Evolutionary conservation across 1,140 invertebrate genomes (phyloP).

Genomic region (Drosophila setifemur): DNA sequence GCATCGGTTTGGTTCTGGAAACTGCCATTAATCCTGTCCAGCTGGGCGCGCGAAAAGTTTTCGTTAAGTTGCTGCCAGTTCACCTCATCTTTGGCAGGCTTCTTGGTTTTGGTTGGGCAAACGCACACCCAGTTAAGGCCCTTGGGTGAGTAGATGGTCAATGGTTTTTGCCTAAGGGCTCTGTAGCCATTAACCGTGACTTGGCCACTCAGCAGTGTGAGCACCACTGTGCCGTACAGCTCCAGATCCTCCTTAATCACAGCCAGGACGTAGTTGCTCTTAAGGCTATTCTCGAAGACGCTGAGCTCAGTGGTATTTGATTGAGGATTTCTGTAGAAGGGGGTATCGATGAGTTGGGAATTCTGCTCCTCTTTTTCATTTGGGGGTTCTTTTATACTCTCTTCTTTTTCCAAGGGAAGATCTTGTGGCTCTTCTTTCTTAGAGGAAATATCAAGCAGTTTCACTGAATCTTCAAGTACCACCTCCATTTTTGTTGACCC

Average conservation of each 20-base stretch:
- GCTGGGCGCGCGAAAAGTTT: conserved; percentile 48
- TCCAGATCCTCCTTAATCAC: conserved; percentile 54
- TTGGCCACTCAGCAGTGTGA: conserved; percentile 44
- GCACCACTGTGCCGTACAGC: conserved; percentile 47
- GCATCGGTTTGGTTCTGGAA: conserved; percentile 58
- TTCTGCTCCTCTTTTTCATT: background rate
- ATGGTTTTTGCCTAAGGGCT: background rate
- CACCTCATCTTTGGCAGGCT: background rate
- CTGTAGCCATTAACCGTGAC: conserved; percentile 49
- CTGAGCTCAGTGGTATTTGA: conserved; percentile 8
- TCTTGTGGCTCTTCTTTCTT: background rate
- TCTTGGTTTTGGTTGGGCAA: conserved; percentile 19
- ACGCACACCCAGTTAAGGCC: conserved; percentile 50
- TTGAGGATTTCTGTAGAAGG: conserved; percentile 1
- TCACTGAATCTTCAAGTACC: no score
- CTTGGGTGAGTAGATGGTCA: conserved; percentile 55
- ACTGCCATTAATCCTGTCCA: conserved; percentile 41
- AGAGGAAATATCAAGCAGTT: no score
- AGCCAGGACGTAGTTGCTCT: conserved; percentile 48
- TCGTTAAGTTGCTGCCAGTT: conserved; percentile 26
- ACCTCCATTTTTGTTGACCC: background rate
- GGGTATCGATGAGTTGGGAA: background rate
- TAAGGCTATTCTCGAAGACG: conserved; percentile 57
- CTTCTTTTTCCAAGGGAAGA: no score
- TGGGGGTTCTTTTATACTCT: background rate